Percentiles rank a stretch among this genome's conserved stretches.
These are phyloP conservation scores for Pristionchus exspectatus DNA, from an alignment of 2,888 invertebrate genomes.

Conservation along the genomic window DNA sequence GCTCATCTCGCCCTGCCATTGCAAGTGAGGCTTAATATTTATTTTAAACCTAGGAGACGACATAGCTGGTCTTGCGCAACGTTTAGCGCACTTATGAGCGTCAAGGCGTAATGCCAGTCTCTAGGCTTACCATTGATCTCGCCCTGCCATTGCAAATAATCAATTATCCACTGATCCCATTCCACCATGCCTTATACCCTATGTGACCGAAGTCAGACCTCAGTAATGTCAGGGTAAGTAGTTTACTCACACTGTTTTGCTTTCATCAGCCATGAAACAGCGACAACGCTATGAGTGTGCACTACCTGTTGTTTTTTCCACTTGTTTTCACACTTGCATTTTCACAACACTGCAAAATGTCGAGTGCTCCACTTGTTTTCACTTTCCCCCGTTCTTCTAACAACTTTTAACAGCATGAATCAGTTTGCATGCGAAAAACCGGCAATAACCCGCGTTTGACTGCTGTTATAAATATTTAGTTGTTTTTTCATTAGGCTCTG, in stretches of 20 bases:
- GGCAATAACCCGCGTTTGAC: neutral
- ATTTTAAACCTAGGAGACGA: too few species aligned
- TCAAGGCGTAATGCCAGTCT: too few species aligned
- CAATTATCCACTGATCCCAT: too few species aligned
- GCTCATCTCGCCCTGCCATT: constrained; percentile 83
- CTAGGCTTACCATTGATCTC: too few species aligned
- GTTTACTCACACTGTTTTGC: too few species aligned
- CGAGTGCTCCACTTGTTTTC: neutral
- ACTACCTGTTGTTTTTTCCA: neutral
- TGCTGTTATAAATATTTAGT: neutral
- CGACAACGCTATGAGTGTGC: neutral
- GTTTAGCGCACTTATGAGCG: too few species aligned
- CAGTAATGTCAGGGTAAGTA: too few species aligned
- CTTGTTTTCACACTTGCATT: neutral
- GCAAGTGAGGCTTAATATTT: constrained; percentile 80
- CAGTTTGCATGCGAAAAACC: neutral
- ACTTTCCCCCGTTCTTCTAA: neutral
- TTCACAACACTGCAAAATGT: neutral
- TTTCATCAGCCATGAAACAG: too few species aligned
- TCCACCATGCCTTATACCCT: too few species aligned
- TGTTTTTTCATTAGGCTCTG: neutral
- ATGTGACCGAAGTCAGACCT: too few species aligned
- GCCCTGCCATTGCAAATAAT: constrained; percentile 82
- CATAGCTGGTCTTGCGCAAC: too few species aligned
- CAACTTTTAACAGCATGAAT: neutral